These are phyloP conservation scores for Halcyon malimbica DNA, from an alignment of 2,113 vertebrate species.

Conservation along the genomic window DNA sequence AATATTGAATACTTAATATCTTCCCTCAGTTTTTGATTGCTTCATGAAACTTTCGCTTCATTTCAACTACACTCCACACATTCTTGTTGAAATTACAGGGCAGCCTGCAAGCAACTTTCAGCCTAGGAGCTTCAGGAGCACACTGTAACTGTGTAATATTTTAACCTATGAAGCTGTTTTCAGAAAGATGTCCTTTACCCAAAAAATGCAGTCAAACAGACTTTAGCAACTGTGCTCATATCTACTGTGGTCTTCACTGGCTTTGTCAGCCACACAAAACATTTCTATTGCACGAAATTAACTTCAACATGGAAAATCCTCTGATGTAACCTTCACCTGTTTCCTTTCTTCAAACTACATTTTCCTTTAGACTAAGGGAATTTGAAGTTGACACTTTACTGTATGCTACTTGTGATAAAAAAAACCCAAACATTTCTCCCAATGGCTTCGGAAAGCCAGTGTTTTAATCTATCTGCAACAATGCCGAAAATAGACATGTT, in stretches of 20 bases:
- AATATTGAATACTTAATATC: not conserved
- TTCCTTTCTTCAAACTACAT: not conserved
- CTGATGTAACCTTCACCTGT: not conserved
- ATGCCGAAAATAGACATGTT: not conserved
- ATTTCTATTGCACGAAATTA: not conserved
- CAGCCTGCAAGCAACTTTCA: not conserved
- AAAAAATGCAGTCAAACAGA: not conserved
- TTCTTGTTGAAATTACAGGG: not conserved
- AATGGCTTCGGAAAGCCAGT: not conserved
- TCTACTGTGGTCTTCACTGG: not conserved
- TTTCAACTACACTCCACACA: not conserved
- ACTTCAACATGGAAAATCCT: not conserved
- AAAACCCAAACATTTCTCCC: not conserved
- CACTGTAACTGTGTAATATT: not conserved
- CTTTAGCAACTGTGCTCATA: not conserved
- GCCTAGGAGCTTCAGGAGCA: not conserved
- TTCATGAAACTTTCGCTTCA: not conserved
- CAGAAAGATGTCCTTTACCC: not conserved
- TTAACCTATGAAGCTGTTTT: not conserved
- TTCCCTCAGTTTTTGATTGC: not conserved
- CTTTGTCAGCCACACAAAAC: not conserved
- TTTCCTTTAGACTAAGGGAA: not conserved
- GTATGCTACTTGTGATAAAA: not conserved
- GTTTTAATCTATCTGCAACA: not conserved
- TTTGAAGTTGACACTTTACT: not conserved